These are phyloP conservation scores for Ranitomeya imitator DNA, from an alignment of 2,113 vertebrate genomes.

Conservation along the genomic window DNA sequence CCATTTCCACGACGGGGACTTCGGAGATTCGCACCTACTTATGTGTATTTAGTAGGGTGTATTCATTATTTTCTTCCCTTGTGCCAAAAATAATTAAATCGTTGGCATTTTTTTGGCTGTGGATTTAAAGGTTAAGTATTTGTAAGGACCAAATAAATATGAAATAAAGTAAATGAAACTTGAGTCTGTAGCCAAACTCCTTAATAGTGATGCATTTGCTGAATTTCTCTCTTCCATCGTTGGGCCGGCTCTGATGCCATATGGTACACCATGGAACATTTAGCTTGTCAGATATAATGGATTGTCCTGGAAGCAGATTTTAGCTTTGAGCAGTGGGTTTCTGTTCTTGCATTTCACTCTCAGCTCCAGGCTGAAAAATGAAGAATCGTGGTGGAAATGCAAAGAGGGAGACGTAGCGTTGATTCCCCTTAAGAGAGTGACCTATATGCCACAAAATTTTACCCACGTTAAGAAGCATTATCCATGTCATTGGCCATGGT, in stretches of 20 bases:
- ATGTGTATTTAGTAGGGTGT: background rate
- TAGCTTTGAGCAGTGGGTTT: conserved; percentile 81
- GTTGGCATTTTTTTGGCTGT: conserved; percentile 22
- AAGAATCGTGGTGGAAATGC: conserved; percentile 75
- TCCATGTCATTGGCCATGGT: conserved; percentile 72
- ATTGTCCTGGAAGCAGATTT: conserved; percentile 89
- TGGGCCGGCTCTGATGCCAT: conserved; percentile 80
- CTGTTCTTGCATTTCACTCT: conserved; percentile 75
- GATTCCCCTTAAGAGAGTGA: conserved; percentile 76
- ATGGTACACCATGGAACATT: conserved; percentile 90
- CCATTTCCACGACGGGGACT: background rate
- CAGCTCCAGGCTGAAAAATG: conserved; percentile 77
- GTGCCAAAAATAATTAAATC: background rate
- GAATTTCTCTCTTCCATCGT: conserved; percentile 74
- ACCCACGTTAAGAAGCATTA: conserved; percentile 74
- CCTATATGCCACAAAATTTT: conserved; percentile 73
- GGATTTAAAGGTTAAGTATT: conserved; percentile 39
- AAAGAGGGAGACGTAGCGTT: conserved; percentile 65
- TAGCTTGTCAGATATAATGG: conserved; percentile 92
- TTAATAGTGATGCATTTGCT: conserved; percentile 88
- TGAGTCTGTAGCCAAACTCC: conserved; percentile 78
- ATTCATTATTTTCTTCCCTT: background rate
- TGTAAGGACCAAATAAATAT: conserved; percentile 48
- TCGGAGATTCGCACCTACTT: background rate
- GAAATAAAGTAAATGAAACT: conserved; percentile 68